Evolutionary conservation across 2,113 vertebrate species (phyloP).

Genomic region (Scopus umbretta): DNA sequence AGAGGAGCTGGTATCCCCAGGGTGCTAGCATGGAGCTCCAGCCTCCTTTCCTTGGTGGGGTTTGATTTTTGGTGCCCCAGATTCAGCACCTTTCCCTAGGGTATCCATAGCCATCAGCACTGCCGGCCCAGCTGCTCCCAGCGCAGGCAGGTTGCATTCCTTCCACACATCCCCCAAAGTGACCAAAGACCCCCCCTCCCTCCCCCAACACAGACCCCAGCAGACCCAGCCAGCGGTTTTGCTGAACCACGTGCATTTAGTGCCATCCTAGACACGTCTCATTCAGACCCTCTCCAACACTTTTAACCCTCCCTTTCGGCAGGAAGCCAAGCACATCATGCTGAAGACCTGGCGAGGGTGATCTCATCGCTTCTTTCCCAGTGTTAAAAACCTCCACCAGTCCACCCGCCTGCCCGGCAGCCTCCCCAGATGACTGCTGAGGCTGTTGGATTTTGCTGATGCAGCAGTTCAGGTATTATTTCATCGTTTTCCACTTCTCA

Average conservation of each 20-base stretch:
- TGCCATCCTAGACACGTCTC: background rate
- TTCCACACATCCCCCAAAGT: rapidly evolving
- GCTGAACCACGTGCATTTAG: rapidly evolving
- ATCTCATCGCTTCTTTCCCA: background rate
- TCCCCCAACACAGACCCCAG: rapidly evolving
- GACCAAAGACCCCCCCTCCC: rapidly evolving
- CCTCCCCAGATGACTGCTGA: background rate
- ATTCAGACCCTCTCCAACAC: background rate
- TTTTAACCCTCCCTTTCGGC: background rate
- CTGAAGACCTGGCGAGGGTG: background rate
- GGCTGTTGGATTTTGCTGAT: background rate
- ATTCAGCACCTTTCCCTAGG: background rate
- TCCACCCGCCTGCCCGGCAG: background rate
- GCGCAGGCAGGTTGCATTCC: rapidly evolving
- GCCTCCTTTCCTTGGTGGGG: background rate
- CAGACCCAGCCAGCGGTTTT: background rate
- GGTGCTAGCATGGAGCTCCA: background rate
- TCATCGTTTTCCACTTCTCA: background rate
- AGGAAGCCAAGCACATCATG: rapidly evolving
- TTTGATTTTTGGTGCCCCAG: background rate
- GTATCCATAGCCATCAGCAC: rapidly evolving
- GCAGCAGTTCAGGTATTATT: background rate
- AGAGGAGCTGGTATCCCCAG: rapidly evolving
- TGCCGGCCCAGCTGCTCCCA: background rate
- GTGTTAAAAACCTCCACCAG: background rate